phyloP scores from a whole-genome alignment of 2,888 invertebrate species.

The Patella depressa region DNA sequence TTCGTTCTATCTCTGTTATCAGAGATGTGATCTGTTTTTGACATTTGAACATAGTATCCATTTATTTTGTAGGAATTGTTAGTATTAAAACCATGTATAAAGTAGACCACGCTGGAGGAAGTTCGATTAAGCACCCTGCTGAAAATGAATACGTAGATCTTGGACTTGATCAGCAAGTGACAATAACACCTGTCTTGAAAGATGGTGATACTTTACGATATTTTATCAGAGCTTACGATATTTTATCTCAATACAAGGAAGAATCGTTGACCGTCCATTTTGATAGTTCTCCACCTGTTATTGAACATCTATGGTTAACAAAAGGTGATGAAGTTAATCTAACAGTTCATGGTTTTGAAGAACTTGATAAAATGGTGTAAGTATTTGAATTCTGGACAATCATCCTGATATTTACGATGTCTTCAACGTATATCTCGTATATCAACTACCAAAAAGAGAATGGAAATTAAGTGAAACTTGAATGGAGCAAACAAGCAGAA shows the following conservation, averaged over 20 bases:
- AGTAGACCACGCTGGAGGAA: conserved; percentile 23
- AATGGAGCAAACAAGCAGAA: no score
- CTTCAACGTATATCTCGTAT: no score
- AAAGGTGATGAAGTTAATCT: conserved; percentile 29
- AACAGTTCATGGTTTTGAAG: conserved; percentile 37
- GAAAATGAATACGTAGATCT: background rate
- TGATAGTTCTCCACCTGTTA: conserved; percentile 41
- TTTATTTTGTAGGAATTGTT: conserved; percentile 31
- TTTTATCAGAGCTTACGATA: conserved; percentile 36
- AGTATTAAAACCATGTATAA: conserved; percentile 27
- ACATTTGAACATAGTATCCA: no score
- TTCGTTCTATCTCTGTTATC: background rate
- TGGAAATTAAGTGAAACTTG: no score
- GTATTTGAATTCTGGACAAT: background rate
- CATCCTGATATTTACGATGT: no score
- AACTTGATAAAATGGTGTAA: conserved; percentile 36
- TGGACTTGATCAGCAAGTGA: conserved; percentile 14
- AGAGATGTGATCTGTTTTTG: background rate
- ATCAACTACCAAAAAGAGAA: no score
- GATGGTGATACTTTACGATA: conserved; percentile 40
- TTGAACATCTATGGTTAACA: conserved; percentile 40
- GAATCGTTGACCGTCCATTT: conserved; percentile 35
- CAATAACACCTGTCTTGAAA: conserved; percentile 14
- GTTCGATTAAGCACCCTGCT: conserved; percentile 13
- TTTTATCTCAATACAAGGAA: conserved; percentile 29